Evolutionary conservation across 1,140 invertebrate genomes (phyloP), one percentile per base, ranked within the genome.

Genomic region (Marisa cornuarietis): DNA sequence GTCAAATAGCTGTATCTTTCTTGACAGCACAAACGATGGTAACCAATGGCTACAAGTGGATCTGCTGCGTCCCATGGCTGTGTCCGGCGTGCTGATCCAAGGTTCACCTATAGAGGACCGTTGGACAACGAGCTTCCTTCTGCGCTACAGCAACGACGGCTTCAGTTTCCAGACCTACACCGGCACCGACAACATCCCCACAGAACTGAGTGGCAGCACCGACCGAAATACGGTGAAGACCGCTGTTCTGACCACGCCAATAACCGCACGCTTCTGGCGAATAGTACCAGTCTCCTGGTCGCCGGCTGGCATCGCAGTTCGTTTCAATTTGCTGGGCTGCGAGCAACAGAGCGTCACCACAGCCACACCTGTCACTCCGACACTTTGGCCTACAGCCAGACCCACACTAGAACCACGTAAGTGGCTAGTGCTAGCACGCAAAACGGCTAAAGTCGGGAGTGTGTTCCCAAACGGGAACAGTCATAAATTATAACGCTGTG

Each of bases 291-390:
- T 84, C 2, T 76, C 79, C 18, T 83, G 82, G 76, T 62, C 78
- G 16, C 73, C 80, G 1, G 71, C 22, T 26, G 84, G 85, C 0
- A 71, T 80, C 26, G 86, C 79, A 42, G 24, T 87, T 62, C 78
- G 86, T 31, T 79, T 87, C 52, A 84, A 85, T 71, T 63, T 86
- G 18, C 79, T 86, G 61, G 85, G 83, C 6, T 86, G 85, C 72
- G 81, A 78, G 66, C n/a, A 68, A 51, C n/a, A 16, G n/a, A 14
- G 58, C 22, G 31, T 16, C 51, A 8, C 63, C 22, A 65, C 49
- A 58, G 13, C 79, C 16, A 62, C 52, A 9, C 20, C 16, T 24
- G 22, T 24, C 22, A 52, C 73, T n/a, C 73, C 73, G 0, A 75
- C 51, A 54, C 0, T 42, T 72, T 49, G 2, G 31, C 77, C 77